Evolutionary conservation across 2,113 vertebrate species (phyloP), one percentile per base, ranked within the genome.

Genomic region (Dissostichus mawsoni): DNA sequence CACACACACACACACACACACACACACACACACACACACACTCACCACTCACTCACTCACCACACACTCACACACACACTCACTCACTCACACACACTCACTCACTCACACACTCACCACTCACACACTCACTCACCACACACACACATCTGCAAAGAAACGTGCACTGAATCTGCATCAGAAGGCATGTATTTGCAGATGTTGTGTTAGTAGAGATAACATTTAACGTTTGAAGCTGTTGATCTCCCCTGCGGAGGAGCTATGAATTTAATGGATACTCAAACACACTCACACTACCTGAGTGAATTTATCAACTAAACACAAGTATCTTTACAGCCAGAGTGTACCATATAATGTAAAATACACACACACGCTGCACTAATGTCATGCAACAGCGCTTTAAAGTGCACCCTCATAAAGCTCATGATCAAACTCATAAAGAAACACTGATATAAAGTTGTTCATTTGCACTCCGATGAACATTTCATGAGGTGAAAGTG

Each of bases 181-280:
- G 23, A 67, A 59, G 79, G 68, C 80, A 83, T 76, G 80, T 80
- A 77, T 79, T 82, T 78, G 76, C 59, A 59, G 29, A 69, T 78
- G 52, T 68, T 80, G 63, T 8, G 72, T 74, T 57, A 53, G 25
- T 53, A 17, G 23, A 69, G 45, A 48, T 77, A 59, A 81, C 9
- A 6, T 25, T 51, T 51, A 68, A 70, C 44, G 36, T 36, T 70
- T 59, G 13, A 78, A 51, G 52, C 53, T 58, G 11, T 64, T 51
- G 14, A 76, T 76, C 73, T 58, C 25, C 61, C 36, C 20, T 47
- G 56, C 0, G 16, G 57, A 4, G 16, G 56, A 44, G 3, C 48
- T 29, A 44, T 36, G 20, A 11, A 29, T 76, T 53, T 52, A 77
- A 77, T 78, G 10, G 69, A 74, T 17, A 14, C 33, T 58, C 45